A percentile compares a stretch with the other conserved stretches of the same genome.
Evolutionary conservation across 2,113 vertebrate species (phyloP).

Genomic region (Sinosuthora webbiana): DNA sequence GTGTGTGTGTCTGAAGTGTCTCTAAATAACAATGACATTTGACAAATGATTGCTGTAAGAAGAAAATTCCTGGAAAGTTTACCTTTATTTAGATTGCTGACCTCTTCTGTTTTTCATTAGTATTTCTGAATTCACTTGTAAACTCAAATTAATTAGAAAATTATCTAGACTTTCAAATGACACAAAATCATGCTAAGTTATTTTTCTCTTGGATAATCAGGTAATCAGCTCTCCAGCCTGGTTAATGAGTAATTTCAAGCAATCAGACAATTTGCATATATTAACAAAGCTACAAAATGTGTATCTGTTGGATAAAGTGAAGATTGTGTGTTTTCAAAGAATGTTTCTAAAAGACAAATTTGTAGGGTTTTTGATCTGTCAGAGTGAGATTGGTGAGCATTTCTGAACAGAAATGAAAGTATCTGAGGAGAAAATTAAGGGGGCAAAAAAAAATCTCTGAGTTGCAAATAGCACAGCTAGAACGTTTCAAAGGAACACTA

Average conservation of each 20-base stretch:
- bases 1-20: background rate
- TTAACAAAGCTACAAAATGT: conserved; percentile 40
- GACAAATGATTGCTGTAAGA: background rate
- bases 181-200: conserved; percentile 47
- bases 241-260: conserved; percentile 32
- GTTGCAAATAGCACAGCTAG: background rate
- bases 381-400: background rate
- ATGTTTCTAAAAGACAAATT: background rate
- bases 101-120: background rate
- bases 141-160: conserved; percentile 56
- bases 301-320: conserved; percentile 30
- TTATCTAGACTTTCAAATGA: conserved; percentile 41
- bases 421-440: background rate
- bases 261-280: conserved; percentile 41
- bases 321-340: background rate
- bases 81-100: background rate
- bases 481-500: background rate
- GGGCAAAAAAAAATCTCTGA: background rate
- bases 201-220: conserved; percentile 36
- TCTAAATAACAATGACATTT: background rate
- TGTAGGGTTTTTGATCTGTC: background rate
- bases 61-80: conserved; percentile 25
- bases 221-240: conserved; percentile 57
- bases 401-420: background rate
- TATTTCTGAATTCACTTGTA: conserved; percentile 34